Evolutionary conservation across 2,113 vertebrate species (phyloP).

Genomic region (Phodopus roborovskii): DNA sequence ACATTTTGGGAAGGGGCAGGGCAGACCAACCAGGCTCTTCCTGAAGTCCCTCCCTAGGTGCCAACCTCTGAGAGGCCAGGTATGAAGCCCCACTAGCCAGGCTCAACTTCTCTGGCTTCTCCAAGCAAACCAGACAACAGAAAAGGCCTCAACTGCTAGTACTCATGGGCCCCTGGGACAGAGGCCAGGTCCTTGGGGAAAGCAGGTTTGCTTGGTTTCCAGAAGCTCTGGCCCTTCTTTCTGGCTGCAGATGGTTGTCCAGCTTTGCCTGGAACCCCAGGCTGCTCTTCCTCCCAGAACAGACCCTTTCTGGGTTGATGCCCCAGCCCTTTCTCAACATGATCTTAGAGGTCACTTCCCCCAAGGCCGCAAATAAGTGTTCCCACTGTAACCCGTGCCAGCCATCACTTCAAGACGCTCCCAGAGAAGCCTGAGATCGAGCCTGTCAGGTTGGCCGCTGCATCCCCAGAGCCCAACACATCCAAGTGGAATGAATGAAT

Average conservation of each 20-base stretch:
- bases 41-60: rapidly evolving
- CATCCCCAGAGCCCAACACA: neutral
- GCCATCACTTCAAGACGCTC: neutral
- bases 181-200: neutral
- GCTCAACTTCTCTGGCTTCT: neutral
- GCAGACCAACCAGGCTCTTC: neutral
- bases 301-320: neutral
- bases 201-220: neutral
- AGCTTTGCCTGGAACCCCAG: neutral
- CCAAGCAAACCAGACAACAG: neutral
- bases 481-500: conserved; percentile 67
- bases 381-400: neutral
- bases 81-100: neutral
- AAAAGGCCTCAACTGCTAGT: neutral
- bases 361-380: neutral
- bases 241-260: neutral
- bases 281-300: neutral
- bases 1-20: neutral
- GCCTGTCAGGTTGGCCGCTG: neutral
- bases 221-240: neutral
- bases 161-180: too few relatives aligned
- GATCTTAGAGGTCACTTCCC: conserved; percentile 46
- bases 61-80: neutral
- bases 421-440: neutral
- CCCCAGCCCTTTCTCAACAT: too few relatives aligned